Base-by-base conservation (phyloP, 1,140 invertebrate genomes). In the Homarus americanus region DNA sequence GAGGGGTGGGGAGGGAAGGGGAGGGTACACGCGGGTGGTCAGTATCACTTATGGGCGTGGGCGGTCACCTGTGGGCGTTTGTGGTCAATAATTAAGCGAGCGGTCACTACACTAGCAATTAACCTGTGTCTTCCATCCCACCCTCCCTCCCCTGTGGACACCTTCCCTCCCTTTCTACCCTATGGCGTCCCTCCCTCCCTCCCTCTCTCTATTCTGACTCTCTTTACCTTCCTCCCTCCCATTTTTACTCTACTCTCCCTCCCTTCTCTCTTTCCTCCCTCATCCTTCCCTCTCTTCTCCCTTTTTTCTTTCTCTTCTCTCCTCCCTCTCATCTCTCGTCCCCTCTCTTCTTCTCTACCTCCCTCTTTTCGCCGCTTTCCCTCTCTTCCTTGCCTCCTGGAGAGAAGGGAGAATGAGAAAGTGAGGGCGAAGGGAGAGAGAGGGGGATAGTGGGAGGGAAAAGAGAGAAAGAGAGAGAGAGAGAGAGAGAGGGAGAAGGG, bases 51-150 rank as follows among this genome's bases (percentile, higher is more conserved):
- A 63, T 9, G 32, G 79, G 2, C n/a, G 79, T 7, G 28, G 79
- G n/a, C 36, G 17, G 78, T 80, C 53, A 80, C 76, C 76, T 10
- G 0, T 79, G 76, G 38, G 58, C 40, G 63, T 15, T 84, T 84
- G 82, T 84, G 83, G 83, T 85, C 72, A 73, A 75, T 85, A 75
- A 85, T 85, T 75, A 85, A 85, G 32, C 32, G 83, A 75, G 83
- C 34, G 83, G 83, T 85, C 69, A 85, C 41, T 40, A 36, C 9
- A 73, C 40, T n/a, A 17, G 38, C 36, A n/a, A 79, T 44, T 79
- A 44, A 79, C 40, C 76, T n/a, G 40, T 9, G 76, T 40, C 40
- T 41, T 15, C 34, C 63, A 17, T n/a, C 63, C n/a, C 82, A 24
- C 63, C 41, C 69, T 28, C 17, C 32, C 24, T 40, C 83, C 72